Conservation (phyloP, 2,888 invertebrate species). For the Malthinus seriepunctatus region DNA sequence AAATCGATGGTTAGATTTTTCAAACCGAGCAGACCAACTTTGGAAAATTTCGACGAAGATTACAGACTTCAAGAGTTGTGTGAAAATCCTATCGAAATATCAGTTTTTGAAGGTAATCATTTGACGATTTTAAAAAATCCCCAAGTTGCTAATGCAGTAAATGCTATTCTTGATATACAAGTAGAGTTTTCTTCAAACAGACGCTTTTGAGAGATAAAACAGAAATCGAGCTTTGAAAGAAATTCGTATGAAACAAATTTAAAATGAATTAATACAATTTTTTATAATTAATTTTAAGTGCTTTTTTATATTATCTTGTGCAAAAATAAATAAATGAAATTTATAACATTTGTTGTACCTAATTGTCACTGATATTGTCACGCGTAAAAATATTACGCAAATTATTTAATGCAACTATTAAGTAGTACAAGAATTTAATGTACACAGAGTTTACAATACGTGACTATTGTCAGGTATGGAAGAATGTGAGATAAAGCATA, state of each 20-base stretch:
- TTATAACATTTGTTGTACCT: too few relatives aligned
- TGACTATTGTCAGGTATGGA: too few relatives aligned
- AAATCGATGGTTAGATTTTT: slow-evolving; percentile 64
- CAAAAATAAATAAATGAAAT: too few relatives aligned
- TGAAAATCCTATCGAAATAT: slow-evolving; percentile 61
- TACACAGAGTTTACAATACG: too few relatives aligned
- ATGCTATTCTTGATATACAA: slow-evolving; percentile 39
- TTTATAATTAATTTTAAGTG: too few relatives aligned
- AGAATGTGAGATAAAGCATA: too few relatives aligned
- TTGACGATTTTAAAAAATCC: slow-evolving; percentile 68
- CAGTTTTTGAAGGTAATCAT: slow-evolving; percentile 74
- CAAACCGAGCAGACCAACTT: slow-evolving; percentile 63
- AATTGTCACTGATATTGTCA: too few relatives aligned
- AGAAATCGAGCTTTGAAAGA: background rate
- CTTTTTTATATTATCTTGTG: too few relatives aligned
- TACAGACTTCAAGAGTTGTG: slow-evolving; percentile 67
- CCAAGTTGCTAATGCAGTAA: slow-evolving; percentile 65
- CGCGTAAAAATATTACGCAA: too few relatives aligned
- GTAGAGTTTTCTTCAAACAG: slow-evolving; percentile 7
- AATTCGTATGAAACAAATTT: slow-evolving; percentile 1
- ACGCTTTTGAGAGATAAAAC: background rate
- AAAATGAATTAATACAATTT: background rate
- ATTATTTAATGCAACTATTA: too few relatives aligned
- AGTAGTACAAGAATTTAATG: too few relatives aligned
- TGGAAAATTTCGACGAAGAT: slow-evolving; percentile 63